A percentile compares a stretch with the other conserved stretches of the same genome.
These are phyloP conservation scores for Leptopilina myrica DNA, from an alignment of 2,888 invertebrate species.

Conservation along the genomic window DNA sequence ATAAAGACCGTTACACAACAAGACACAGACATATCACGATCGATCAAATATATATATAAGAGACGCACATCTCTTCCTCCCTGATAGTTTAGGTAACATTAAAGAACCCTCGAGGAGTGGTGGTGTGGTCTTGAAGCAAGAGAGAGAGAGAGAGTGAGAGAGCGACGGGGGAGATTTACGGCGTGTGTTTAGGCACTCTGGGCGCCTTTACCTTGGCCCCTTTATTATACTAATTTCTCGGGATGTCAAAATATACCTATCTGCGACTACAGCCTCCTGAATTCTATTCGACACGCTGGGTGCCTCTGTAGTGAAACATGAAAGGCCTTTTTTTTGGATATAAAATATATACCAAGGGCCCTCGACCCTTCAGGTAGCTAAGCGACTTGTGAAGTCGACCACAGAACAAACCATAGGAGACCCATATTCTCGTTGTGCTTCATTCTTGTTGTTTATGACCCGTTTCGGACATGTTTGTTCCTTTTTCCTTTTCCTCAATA, in stretches of 20 bases:
- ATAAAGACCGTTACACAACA: conserved; percentile 48
- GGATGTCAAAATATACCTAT: conserved; percentile 72
- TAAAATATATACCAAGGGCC: conserved; percentile 66
- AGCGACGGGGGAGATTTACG: conserved; percentile 68
- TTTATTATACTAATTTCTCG: conserved; percentile 76
- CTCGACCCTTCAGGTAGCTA: conserved; percentile 53
- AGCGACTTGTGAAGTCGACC: conserved; percentile 46
- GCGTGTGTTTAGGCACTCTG: conserved; percentile 73
- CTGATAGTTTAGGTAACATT: conserved; percentile 48
- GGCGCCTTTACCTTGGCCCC: conserved; percentile 60
- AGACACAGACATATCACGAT: conserved; percentile 45
- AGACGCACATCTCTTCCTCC: conserved; percentile 50
- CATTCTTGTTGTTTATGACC: conserved; percentile 33
- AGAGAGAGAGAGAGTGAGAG: conserved; percentile 28
- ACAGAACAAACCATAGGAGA: conserved; percentile 49
- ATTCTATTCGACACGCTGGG: conserved; percentile 74
- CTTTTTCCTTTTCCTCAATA: conserved; percentile 20
- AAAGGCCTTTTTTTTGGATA: conserved; percentile 64
- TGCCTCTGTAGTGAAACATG: conserved; percentile 72
- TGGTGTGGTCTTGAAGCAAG: conserved; percentile 43
- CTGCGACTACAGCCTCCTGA: conserved; percentile 55
- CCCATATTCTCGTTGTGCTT: conserved; percentile 27
- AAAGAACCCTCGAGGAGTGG: conserved; percentile 48
- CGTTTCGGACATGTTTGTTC: conserved; percentile 14
- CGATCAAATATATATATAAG: conserved; percentile 49